Base-by-base conservation (phyloP, 2,888 invertebrate species). In the Microctonus brassicae region DNA sequence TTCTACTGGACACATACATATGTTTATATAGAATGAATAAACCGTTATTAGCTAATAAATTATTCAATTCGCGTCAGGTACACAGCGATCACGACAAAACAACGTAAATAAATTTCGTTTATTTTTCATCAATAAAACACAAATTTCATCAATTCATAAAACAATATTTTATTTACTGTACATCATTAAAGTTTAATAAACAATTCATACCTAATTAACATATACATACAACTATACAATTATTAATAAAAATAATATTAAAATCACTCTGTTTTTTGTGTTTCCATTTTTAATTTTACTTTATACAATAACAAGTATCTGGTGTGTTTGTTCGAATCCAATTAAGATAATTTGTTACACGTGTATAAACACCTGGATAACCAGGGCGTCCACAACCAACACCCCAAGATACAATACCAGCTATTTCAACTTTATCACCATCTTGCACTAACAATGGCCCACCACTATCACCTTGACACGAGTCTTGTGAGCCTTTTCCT, bases 391-490 rank as follows among this genome's bases (percentile, higher is more conserved):
- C 94, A 81, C 94, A 94, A 1, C 94, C 94, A 0, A 95, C 94
- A 11, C 95, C 95, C 95, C 95, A 95, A 0, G 95, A 95, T 0
- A 95, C 95, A 78, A 95, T 94, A 36, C 95, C 95, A 67, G 94
- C 93, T 69, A 95, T 93, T 88, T 95, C 94, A 81, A 91, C 93
- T 86, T 92, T 94, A 72, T 94, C 93, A 36, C 93, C 94, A 77
- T 91, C 92, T 75, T 93, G 93, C 3, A 95, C 88, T 0, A 95
- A 88, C 55, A 96, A 88, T 0, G 96, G 96, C 0, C 96, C 96
- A 17, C 96, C 96, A 78, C 95, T 95, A 86, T 96, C 96, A 0
- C 96, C 96, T 88, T 96, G 96, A 81, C 96, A 96, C 0, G 95
- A 95, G 87, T 96, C 96, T 83, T 94, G 93, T 6, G 91, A 91